Evolutionary conservation across 2,797 vertebrate genomes (phyloP), one percentile per base, ranked within the genome.

Genomic region (Oreonectes daqikongensis): DNA sequence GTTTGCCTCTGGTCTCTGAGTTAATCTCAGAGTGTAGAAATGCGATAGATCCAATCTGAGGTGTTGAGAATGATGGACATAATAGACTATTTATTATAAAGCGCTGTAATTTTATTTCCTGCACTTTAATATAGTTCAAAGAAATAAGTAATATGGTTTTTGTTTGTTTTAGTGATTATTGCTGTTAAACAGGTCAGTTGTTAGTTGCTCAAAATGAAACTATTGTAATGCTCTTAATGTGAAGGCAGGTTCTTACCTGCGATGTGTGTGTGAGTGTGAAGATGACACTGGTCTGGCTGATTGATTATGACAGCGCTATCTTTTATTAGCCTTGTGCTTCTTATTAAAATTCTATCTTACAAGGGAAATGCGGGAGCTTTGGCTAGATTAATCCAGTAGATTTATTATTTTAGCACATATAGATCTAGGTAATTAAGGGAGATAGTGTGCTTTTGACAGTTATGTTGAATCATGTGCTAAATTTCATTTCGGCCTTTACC

Each of bases 221-320:
- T 10, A 12, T 60, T 42, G 5, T 48, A 38, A 6, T 26, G 50
- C 18, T 11, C 60, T 72, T 42, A 28, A 60, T 53, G 28, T 73
- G 38, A 65, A 69, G 35, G 12, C 48, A 74, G 57, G 57, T 72
- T 73, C 52, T 64, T 65, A 70, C 59, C 79, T 69, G 70, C 30
- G 35, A 22, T 6, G 46, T 35, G 68, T n/a, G 64, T 9, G 18
- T 40, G 57, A 40, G 77, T 78, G 52, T 70, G 89, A 87, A 84
- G 79, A 89, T 92, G 92, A 92, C 93, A 92, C 85, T 79, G 89
- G 84, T 79, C 84, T 87, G 84, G 83, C 84, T 93, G 91, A 93
- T 93, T 93, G 90, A 93, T 93, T 92, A 90, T 91, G 92, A 92
- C 92, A 92, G 92, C 86, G 83, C 91, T 91, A 92, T 93, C 91